A percentile compares a stretch with the other conserved stretches of the same genome.
These are phyloP conservation scores for Spinus olivaceus DNA, from an alignment of 2,797 vertebrate species.

Conservation along the genomic window DNA sequence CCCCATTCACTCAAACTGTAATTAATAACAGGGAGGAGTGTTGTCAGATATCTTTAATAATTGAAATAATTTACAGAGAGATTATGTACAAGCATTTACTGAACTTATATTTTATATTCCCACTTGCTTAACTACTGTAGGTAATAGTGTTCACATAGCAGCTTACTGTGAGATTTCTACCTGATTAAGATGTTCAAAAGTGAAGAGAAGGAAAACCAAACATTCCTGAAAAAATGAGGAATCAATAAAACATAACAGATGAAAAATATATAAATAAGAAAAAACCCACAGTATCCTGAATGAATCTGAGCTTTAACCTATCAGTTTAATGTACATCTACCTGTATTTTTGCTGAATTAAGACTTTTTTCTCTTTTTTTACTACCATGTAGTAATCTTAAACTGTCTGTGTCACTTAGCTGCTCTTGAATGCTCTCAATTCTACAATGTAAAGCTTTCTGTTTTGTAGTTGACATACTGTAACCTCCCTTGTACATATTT, in stretches of 20 bases:
- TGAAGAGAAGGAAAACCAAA: slow-evolving; percentile 4
- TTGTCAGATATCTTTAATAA: background rate
- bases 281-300: background rate
- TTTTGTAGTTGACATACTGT: slow-evolving; percentile 51
- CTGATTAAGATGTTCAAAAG: background rate
- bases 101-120: slow-evolving; percentile 21
- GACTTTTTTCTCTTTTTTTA: slow-evolving; percentile 31
- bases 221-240: slow-evolving; percentile 29
- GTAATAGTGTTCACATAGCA: slow-evolving; percentile 46
- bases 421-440: slow-evolving; percentile 25
- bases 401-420: slow-evolving; percentile 27
- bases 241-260: background rate
- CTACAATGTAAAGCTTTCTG: slow-evolving; percentile 45
- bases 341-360: slow-evolving; percentile 51
- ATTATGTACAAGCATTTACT: slow-evolving; percentile 30
- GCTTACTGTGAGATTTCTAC: slow-evolving; percentile 60
- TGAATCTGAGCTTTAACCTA: slow-evolving; percentile 5
- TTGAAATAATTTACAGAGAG: background rate
- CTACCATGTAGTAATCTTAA: slow-evolving; percentile 67
- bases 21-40: background rate
- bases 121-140: slow-evolving; percentile 58
- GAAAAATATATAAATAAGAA: background rate
- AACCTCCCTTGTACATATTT: slow-evolving; percentile 79
- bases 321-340: slow-evolving; percentile 33
- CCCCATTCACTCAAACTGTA: background rate